A percentile compares a stretch with the other conserved stretches of the same genome.
phyloP scores from a whole-genome alignment of 1,140 invertebrate species.

The Eulimnadia texana region DNA sequence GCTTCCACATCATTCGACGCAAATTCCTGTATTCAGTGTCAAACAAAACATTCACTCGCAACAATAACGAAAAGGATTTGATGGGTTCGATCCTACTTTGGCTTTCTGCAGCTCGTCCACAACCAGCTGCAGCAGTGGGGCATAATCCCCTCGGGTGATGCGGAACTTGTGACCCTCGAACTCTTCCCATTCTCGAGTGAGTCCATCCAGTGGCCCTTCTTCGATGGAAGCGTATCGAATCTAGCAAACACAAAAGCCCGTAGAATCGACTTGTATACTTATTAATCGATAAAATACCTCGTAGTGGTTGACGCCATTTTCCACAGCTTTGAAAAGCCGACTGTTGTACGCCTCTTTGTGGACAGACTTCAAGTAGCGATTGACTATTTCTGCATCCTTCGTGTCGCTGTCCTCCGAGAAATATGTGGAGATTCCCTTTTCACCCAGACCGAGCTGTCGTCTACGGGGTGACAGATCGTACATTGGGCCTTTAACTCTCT shows the following conservation, averaged over 20 bases:
- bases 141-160: conserved; percentile 76
- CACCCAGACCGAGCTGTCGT: conserved; percentile 57
- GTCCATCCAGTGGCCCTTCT: conserved; percentile 26
- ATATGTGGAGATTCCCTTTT: conserved; percentile 80
- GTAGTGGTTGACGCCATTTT: conserved; percentile 32
- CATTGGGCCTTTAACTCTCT: conserved; percentile 43
- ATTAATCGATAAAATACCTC: conserved; percentile 32
- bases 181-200: conserved; percentile 38
- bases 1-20: conserved; percentile 65
- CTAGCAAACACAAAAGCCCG: conserved; percentile 37
- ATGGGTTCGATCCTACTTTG: conserved; percentile 29
- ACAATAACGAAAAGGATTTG: not conserved
- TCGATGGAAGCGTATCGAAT: conserved; percentile 58
- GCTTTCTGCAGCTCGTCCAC: conserved; percentile 55
- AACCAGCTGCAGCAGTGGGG: conserved; percentile 49
- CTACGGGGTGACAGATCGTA: conserved; percentile 52
- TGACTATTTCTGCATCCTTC: conserved; percentile 67
- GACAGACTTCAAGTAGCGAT: conserved; percentile 66
- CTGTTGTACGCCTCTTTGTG: conserved; percentile 75
- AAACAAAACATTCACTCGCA: not conserved
- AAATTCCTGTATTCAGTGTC: conserved; percentile 32
- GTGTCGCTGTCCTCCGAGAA: conserved; percentile 76
- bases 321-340: conserved; percentile 66
- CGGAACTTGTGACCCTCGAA: conserved; percentile 54
- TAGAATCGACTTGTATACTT: conserved; percentile 21